A percentile compares a stretch with the other conserved stretches of the same genome.
Conservation (phyloP, 2,797 vertebrate genomes). For the Neosalanx taihuensis region DNA sequence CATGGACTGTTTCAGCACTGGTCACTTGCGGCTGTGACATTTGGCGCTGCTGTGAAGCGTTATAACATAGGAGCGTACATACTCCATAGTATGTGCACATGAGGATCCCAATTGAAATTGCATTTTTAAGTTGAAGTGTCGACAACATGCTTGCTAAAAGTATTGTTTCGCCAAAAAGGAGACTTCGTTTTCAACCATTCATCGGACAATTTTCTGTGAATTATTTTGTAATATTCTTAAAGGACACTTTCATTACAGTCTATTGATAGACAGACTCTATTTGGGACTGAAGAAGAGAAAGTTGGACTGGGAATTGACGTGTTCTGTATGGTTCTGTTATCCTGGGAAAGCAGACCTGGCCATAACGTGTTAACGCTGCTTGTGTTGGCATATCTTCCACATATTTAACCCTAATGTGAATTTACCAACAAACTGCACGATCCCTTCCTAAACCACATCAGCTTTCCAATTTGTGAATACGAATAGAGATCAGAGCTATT, state of each 20-base stretch:
- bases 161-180: constrained; percentile 19
- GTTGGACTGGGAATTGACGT: constrained; percentile 53
- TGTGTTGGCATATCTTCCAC: constrained; percentile 31
- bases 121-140: constrained; percentile 26
- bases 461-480: constrained; percentile 54
- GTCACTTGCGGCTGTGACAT: constrained; percentile 15
- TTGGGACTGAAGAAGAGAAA: constrained; percentile 53
- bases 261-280: constrained; percentile 39
- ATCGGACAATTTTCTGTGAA: constrained; percentile 34
- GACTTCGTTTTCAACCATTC: constrained; percentile 38
- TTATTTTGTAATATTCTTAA: constrained; percentile 24
- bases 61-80: background rate
- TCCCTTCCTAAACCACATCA: constrained; percentile 34
- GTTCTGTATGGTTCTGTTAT: constrained; percentile 43
- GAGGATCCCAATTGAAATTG: background rate
- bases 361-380: background rate
- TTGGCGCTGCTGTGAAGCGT: constrained; percentile 1
- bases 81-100: constrained; percentile 1
- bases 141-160: constrained; percentile 33
- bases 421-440: background rate
- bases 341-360: constrained; percentile 27
- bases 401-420: constrained; percentile 17
- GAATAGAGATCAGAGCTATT: constrained; percentile 63
- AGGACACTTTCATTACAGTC: constrained; percentile 13
- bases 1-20: constrained; percentile 32